phyloP scores from a whole-genome alignment of 1,140 invertebrate species.

The Chironomus tepperi region DNA sequence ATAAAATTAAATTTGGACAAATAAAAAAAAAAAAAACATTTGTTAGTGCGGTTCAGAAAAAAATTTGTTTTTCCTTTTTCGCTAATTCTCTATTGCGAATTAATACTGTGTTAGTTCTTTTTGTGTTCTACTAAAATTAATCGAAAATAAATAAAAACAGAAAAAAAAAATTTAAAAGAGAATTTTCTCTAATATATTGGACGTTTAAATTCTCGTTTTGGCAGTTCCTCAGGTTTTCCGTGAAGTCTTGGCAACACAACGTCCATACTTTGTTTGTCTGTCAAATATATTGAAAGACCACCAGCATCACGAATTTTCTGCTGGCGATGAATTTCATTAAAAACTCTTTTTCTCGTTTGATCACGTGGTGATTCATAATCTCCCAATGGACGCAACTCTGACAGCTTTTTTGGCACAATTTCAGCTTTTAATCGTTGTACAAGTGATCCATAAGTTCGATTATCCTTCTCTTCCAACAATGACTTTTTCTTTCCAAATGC shows the following conservation, averaged over 20 bases:
- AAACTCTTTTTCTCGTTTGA: conserved; percentile 49
- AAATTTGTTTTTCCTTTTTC: not conserved
- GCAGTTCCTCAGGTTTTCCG: conserved; percentile 33
- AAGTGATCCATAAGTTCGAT: conserved; percentile 37
- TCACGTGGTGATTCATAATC: conserved; percentile 55
- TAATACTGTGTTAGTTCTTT: too few relatives aligned
- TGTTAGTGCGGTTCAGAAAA: too few relatives aligned
- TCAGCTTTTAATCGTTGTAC: conserved; percentile 41
- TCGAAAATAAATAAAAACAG: not conserved
- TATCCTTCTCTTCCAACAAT: conserved; percentile 32
- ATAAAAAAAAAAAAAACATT: too few relatives aligned
- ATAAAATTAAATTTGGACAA: too few relatives aligned
- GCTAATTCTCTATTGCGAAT: not conserved
- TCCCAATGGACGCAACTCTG: conserved; percentile 46
- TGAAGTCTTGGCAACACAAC: conserved; percentile 49
- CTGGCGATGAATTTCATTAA: conserved; percentile 44
- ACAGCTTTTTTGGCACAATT: conserved; percentile 48
- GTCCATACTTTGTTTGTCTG: conserved; percentile 52
- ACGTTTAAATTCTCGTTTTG: not conserved
- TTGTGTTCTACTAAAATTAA: not conserved
- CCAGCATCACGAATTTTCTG: conserved; percentile 46
- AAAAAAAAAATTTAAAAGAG: not conserved
- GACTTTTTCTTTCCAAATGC: conserved; percentile 58
- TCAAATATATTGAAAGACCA: conserved; percentile 43
- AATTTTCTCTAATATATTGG: not conserved